phyloP scores from a whole-genome alignment of 2,888 invertebrate species.

The Xanthorhoe spadicearia region DNA sequence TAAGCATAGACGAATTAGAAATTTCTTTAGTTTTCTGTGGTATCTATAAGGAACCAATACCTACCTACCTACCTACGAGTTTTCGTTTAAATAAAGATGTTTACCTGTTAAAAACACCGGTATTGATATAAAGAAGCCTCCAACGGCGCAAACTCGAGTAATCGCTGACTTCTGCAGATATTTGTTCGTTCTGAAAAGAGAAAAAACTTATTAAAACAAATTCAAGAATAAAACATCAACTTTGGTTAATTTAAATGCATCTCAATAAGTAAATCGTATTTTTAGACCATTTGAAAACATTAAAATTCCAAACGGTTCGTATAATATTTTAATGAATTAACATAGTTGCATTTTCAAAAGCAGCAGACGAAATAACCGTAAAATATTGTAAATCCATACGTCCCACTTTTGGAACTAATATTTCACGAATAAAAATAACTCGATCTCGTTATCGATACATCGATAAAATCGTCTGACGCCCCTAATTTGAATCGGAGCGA shows the following conservation, averaged over 20 bases:
- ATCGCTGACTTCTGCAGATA: constrained; percentile 96
- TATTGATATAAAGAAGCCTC: constrained; percentile 97
- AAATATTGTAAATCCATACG: constrained; percentile 31
- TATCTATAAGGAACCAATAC: too few relatives aligned
- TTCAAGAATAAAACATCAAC: too few relatives aligned
- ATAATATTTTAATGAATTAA: constrained; percentile 18
- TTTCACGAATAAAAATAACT: constrained; percentile 32
- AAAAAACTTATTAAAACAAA: neutral
- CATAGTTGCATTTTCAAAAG: constrained; percentile 29
- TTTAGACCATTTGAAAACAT: constrained; percentile 1
- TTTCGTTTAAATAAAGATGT: neutral
- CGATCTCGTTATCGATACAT: constrained; percentile 29
- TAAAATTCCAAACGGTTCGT: neutral
- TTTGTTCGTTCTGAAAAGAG: constrained; percentile 91
- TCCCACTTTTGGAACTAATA: constrained; percentile 29
- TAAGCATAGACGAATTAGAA: too few relatives aligned
- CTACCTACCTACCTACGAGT: too few relatives aligned
- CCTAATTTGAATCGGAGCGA: constrained; percentile 31
- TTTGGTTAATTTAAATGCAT: neutral
- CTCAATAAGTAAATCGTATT: neutral
- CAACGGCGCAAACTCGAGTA: constrained; percentile 95
- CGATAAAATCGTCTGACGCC: constrained; percentile 24
- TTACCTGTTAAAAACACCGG: constrained; percentile 96
- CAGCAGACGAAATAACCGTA: constrained; percentile 21
- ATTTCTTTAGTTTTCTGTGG: too few relatives aligned